Percentiles rank a stretch among this genome's conserved stretches.
Conservation (phyloP, 2,113 vertebrate genomes). For the Oenanthe melanoleuca region DNA sequence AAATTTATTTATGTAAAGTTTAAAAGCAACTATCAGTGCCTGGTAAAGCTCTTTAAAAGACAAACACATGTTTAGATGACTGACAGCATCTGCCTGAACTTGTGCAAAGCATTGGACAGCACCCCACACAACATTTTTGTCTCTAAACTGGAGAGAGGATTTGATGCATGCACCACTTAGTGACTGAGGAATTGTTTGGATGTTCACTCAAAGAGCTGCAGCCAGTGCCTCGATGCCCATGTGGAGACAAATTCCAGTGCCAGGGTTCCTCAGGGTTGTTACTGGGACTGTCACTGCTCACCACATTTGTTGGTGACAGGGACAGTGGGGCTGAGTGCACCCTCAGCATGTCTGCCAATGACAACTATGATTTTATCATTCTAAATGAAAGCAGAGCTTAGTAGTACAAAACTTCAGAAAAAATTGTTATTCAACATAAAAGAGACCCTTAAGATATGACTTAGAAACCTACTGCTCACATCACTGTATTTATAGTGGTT, state of each 20-base stretch:
- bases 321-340: not conserved
- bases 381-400: not conserved
- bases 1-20: not conserved
- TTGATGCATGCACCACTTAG: accelerated
- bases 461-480: not conserved
- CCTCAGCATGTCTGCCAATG: not conserved
- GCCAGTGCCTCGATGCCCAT: accelerated
- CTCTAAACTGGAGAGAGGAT: not conserved
- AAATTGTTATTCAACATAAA: not conserved
- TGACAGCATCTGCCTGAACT: not conserved
- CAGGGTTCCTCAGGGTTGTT: accelerated
- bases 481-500: not conserved
- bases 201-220: not conserved
- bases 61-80: not conserved
- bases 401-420: not conserved
- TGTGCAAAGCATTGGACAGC: not conserved
- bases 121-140: not conserved
- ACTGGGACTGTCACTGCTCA: not conserved
- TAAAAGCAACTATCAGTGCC: not conserved
- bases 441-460: not conserved
- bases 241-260: not conserved
- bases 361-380: not conserved
- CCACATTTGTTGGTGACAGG: not conserved
- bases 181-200: not conserved
- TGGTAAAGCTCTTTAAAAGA: not conserved